Percentiles rank a stretch among this genome's conserved stretches.
Evolutionary conservation across 2,888 invertebrate species (phyloP).

Genomic region (Silvanus unidentatus): DNA sequence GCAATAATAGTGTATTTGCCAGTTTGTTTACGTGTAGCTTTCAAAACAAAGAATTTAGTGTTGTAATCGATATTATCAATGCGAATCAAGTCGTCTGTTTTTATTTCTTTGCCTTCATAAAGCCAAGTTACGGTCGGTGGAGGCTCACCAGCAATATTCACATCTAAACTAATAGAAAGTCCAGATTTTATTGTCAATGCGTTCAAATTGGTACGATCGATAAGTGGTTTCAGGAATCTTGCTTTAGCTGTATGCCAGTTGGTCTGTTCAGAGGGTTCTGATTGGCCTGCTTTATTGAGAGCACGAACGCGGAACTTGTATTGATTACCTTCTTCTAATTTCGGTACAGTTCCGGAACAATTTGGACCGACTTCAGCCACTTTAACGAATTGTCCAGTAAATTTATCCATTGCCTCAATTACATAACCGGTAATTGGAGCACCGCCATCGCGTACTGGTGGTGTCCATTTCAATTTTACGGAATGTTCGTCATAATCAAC

Average conservation of each 20-base stretch:
- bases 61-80: constrained; percentile 85
- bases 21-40: constrained; percentile 72
- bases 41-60: constrained; percentile 81
- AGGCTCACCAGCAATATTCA: constrained; percentile 90
- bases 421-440: constrained; percentile 91
- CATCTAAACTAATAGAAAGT: constrained; percentile 77
- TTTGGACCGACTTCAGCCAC: constrained; percentile 80
- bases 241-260: constrained; percentile 88
- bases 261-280: constrained; percentile 86
- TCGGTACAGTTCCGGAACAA: constrained; percentile 81
- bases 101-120: constrained; percentile 65
- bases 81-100: constrained; percentile 57
- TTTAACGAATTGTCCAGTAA: constrained; percentile 77
- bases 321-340: constrained; percentile 88
- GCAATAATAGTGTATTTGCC: constrained; percentile 88
- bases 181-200: constrained; percentile 83
- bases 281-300: constrained; percentile 90
- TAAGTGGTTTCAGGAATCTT: constrained; percentile 85
- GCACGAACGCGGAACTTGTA: constrained; percentile 95
- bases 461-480: constrained; percentile 86
- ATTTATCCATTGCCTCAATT: constrained; percentile 88
- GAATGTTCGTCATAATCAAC: constrained; percentile 88
- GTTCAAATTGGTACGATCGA: constrained; percentile 85
- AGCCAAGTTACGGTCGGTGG: constrained; percentile 88
- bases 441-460: constrained; percentile 83